Evolutionary conservation across 2,888 invertebrate genomes (phyloP), one percentile per base, ranked within the genome.

Genomic region (Lithophane socia): DNA sequence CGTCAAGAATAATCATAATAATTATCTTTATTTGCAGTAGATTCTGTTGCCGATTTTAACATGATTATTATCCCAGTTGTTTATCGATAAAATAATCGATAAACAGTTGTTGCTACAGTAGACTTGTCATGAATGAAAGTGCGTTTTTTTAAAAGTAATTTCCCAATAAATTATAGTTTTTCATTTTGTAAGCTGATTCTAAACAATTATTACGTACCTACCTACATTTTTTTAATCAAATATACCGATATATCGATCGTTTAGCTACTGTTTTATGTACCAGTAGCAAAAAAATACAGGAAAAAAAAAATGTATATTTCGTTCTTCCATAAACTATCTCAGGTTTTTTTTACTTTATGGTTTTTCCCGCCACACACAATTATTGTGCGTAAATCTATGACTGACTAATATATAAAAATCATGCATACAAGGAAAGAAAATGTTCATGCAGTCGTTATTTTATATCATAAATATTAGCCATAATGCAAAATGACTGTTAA

Each of bases 401-500:
- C 2, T 75, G 47, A 74, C 2, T 24, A 76, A 16, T 16, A 54
- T 64, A 1, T 64, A 21, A 58, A 49, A 72, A 61, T 52, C 84
- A 78, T 83, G 81, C 84, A n/a, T 37, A 47, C 3, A 63, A 73
- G 69, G 68, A 73, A 73, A 69, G 2, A 42, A 79, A 63, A 69
- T 78, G 3, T 2, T 61, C 83, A 83, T 83, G 81, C 72, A 24
- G 49, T 42, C 0, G 0, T 66, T 58, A n/a, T 52, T 72, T 56
- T 49, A 29, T 44, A 5, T 5, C 37, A 29, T 47, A 49, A 49
- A 13, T 58, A 7, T 13, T 24, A 60, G 21, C 2, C 4, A 21
- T 24, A 13, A 52, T n/a, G 12, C 5, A 21, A 64, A 58, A 71
- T 54, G 0, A 44, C 4, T 29, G 37, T 54, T 54, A n/a, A 52